Conservation (phyloP, 2,113 vertebrate species). For the Callipepla californica region DNA sequence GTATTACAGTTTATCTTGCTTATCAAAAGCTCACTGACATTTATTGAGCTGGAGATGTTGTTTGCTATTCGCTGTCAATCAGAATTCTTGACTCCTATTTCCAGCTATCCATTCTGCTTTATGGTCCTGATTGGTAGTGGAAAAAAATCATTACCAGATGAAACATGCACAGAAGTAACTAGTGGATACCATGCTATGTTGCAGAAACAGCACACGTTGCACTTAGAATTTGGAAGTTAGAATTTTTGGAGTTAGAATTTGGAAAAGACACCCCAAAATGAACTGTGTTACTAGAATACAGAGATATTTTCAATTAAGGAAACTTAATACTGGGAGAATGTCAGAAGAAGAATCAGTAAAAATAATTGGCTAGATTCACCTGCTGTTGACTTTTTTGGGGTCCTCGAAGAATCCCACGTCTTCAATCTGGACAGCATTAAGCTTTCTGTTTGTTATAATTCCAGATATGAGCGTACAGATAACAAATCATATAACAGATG, state of each 20-base stretch:
- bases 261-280: neutral
- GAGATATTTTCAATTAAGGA: neutral
- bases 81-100: slow-evolving; percentile 48
- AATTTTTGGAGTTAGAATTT: neutral
- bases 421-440: neutral
- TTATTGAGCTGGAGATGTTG: slow-evolving; percentile 68
- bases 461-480: neutral
- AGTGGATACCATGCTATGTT: neutral
- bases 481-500: neutral
- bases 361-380: neutral
- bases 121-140: slow-evolving; percentile 34
- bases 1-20: slow-evolving; percentile 64
- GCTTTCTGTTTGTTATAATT: neutral
- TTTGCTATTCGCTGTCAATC: slow-evolving; percentile 64
- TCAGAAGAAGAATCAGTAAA: neutral
- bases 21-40: slow-evolving; percentile 67
- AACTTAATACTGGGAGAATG: neutral
- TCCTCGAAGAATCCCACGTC: neutral
- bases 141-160: slow-evolving; percentile 20
- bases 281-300: neutral
- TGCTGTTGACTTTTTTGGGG: neutral
- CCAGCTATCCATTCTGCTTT: slow-evolving; percentile 42
- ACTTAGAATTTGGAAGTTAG: neutral
- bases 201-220: neutral
- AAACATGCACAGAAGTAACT: slow-evolving; percentile 5